Evolutionary conservation across 2,888 invertebrate species (phyloP), one percentile per base, ranked within the genome.

Genomic region (Agonum fuliginosum): DNA sequence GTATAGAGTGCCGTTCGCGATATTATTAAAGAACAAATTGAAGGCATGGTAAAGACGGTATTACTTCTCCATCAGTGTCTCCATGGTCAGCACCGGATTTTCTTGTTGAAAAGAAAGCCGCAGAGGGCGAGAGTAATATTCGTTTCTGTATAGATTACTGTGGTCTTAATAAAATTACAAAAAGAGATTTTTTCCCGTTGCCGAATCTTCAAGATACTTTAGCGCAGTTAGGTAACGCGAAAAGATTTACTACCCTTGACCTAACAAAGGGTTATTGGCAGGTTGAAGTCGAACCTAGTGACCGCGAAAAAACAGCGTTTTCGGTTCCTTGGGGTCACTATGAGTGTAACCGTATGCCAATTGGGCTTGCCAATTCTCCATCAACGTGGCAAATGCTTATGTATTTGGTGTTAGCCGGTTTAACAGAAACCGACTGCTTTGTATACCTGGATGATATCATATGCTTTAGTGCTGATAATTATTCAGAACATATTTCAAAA

Each of bases 321-420:
- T 79, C 80, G 0, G 58, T 77, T 4, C 80, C 80, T 4, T 73
- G 82, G 79, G 81, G 82, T 3, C 80, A 83, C 46, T 84, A 78
- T 51, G 82, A 83, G 78, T 83, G 79, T 69, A 54, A 78, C 0
- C 20, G 79, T 0, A 81, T 84, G 82, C 81, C 82, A 2, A 85
- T 84, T 67, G 84, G 84, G 4, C 77, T 84, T 1, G 62, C 78
- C 0, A 82, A 82, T 30, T 80, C 82, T 0, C 81, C 82, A 5
- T 69, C 78, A 1, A 82, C 82, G 4, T 84, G 82, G 79, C 83
- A 83, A 72, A 58, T 82, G 1, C 71, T 83, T n/a, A 82, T 84
- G 82, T 81, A 83, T 30, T 27, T 58, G 0, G 79, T 83, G 2
- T 78, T 84, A 6, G 30, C 76, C 0, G 83, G 80, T 3, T 76